A percentile compares a stretch with the other conserved stretches of the same genome.
Evolutionary conservation across 2,797 vertebrate genomes (phyloP).

Genomic region (Antennarius maculatus): DNA sequence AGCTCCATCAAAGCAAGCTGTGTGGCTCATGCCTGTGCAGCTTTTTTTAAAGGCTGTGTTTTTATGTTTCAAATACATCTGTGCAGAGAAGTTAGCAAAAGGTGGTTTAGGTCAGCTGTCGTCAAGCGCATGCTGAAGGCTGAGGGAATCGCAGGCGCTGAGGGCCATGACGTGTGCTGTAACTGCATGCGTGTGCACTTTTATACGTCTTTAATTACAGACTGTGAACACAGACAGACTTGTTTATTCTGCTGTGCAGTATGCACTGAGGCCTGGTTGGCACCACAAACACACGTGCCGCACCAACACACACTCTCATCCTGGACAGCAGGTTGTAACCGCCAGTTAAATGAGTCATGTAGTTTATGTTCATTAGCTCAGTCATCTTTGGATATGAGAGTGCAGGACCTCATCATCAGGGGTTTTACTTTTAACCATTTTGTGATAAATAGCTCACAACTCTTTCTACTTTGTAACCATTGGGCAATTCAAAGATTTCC

Average conservation of each 20-base stretch:
- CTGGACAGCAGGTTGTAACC: conserved; percentile 65
- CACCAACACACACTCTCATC: conserved; percentile 50
- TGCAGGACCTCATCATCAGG: conserved; percentile 43
- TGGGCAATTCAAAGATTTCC: conserved; percentile 33
- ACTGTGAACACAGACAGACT: conserved; percentile 74
- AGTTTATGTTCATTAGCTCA: conserved; percentile 54
- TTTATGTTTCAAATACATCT: conserved; percentile 52
- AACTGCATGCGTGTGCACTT: conserved; percentile 76
- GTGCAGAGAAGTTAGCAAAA: conserved; percentile 35
- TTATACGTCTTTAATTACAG: conserved; percentile 80
- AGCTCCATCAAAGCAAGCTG: conserved; percentile 10
- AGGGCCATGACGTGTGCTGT: conserved; percentile 70
- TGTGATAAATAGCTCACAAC: conserved; percentile 32
- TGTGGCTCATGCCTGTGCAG: conserved; percentile 7
- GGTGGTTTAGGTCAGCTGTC: conserved; percentile 67
- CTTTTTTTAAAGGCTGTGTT: conserved; percentile 20
- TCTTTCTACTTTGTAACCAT: conserved; percentile 47
- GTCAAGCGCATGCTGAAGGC: conserved; percentile 61
- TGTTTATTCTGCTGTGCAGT: conserved; percentile 76
- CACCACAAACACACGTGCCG: conserved; percentile 67
- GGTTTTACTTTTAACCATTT: conserved; percentile 34
- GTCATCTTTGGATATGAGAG: conserved; percentile 54
- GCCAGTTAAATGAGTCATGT: conserved; percentile 64
- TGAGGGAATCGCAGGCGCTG: conserved; percentile 52
- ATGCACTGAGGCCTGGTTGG: conserved; percentile 70